These are phyloP conservation scores for Microcebus jonahi DNA, from an alignment of 2,113 vertebrate genomes.

Conservation along the genomic window DNA sequence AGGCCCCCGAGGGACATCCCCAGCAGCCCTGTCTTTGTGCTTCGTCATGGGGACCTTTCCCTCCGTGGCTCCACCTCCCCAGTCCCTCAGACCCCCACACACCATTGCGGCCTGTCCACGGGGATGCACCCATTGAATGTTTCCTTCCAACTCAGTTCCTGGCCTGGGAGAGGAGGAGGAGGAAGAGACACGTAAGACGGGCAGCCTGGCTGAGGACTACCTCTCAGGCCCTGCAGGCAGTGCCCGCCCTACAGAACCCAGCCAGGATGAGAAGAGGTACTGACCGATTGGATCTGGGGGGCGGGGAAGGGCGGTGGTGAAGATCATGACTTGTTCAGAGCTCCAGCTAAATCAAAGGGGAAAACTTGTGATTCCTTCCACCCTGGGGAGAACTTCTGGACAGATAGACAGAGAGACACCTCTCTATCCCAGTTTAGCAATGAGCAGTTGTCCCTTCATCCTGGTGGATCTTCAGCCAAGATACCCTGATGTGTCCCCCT, in stretches of 20 bases:
- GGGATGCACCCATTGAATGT: neutral
- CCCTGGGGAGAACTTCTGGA: neutral
- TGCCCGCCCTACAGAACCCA: constrained; percentile 4
- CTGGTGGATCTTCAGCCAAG: neutral
- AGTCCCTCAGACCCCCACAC: neutral
- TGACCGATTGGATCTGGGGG: neutral
- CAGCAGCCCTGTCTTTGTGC: neutral
- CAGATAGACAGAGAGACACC: neutral
- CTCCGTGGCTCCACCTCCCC: neutral
- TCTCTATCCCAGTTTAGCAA: neutral
- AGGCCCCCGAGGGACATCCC: neutral
- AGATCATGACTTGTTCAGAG: neutral
- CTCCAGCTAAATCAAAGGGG: neutral
- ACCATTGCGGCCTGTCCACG: neutral
- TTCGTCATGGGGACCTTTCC: neutral
- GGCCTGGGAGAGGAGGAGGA: neutral
- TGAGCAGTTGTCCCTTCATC: neutral
- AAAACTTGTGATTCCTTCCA: neutral
- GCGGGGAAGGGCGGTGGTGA: neutral
- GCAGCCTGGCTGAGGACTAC: neutral
- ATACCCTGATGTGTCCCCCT: neutral
- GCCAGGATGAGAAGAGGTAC: constrained; percentile 58
- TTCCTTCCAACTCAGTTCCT: constrained; percentile 50
- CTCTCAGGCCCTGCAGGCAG: neutral
- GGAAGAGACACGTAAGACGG: neutral